Evolutionary conservation across 2,797 vertebrate genomes (phyloP).

Genomic region (Syngnathus acus): DNA sequence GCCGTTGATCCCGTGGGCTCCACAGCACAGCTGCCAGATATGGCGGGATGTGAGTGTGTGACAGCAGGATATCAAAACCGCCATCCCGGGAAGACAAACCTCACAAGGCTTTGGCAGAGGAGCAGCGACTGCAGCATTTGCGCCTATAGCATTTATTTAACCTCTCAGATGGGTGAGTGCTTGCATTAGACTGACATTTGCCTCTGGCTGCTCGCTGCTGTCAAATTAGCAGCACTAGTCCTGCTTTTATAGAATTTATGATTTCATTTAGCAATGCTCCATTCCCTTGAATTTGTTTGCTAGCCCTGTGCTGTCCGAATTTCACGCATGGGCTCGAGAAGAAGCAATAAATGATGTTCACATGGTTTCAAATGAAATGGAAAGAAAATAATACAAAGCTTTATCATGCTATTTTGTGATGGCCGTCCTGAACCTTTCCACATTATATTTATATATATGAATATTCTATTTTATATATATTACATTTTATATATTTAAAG

Average conservation of each 20-base stretch:
- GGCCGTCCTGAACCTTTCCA: not conserved
- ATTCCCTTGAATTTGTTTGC: not conserved
- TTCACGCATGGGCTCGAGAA: too few relatives aligned
- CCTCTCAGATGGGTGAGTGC: conserved; percentile 47
- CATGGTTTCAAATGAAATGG: not conserved
- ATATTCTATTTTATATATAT: too few relatives aligned
- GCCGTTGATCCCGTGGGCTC: conserved; percentile 39
- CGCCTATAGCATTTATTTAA: conserved; percentile 49
- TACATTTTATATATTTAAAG: too few relatives aligned
- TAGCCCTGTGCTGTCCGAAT: not conserved
- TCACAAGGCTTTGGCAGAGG: conserved; percentile 23
- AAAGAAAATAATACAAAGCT: not conserved
- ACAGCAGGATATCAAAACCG: conserved; percentile 33
- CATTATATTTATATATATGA: not conserved
- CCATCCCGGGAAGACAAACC: conserved; percentile 36
- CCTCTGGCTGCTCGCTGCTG: conserved; percentile 29
- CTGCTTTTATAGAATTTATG: not conserved
- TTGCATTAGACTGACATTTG: conserved; percentile 53
- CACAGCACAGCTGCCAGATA: conserved; percentile 52
- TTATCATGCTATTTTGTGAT: not conserved
- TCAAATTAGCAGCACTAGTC: conserved; percentile 37
- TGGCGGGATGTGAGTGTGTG: conserved; percentile 32
- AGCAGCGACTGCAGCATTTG: conserved; percentile 42
- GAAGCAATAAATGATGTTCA: too few relatives aligned
- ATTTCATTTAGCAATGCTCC: not conserved